Conservation (phyloP, 2,113 vertebrate species). For the Panurus biarmicus region DNA sequence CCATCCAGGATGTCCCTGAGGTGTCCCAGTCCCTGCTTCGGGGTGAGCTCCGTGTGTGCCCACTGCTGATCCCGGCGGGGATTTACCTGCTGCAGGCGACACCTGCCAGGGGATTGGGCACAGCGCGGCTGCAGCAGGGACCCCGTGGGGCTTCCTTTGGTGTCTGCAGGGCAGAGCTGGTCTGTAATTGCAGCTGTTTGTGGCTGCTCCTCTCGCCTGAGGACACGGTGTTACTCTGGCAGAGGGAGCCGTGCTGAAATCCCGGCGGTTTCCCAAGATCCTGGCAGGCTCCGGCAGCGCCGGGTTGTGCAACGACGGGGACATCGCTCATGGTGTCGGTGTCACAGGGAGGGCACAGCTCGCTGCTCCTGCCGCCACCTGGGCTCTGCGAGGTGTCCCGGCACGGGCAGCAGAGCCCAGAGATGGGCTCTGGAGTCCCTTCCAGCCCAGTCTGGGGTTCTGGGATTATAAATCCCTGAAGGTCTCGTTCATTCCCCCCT, state of each 20-base stretch:
- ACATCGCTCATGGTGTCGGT: accelerated
- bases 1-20: accelerated
- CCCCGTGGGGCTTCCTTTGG: not conserved
- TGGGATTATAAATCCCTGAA: too few species aligned
- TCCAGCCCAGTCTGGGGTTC: too few species aligned
- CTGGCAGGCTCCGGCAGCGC: not conserved
- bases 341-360: not conserved
- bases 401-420: too few species aligned
- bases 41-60: not conserved
- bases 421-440: not conserved
- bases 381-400: not conserved
- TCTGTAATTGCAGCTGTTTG: not conserved
- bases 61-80: accelerated
- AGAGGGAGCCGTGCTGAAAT: not conserved
- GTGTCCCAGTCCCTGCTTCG: not conserved
- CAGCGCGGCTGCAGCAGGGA: not conserved
- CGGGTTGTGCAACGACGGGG: not conserved
- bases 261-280: not conserved
- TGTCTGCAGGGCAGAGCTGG: not conserved
- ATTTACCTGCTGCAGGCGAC: not conserved
- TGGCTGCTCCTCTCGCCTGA: not conserved
- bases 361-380: accelerated
- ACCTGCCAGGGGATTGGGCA: not conserved
- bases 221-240: not conserved
- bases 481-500: not conserved